phyloP scores from a whole-genome alignment of 2,797 vertebrate species.

The Chanos chanos region DNA sequence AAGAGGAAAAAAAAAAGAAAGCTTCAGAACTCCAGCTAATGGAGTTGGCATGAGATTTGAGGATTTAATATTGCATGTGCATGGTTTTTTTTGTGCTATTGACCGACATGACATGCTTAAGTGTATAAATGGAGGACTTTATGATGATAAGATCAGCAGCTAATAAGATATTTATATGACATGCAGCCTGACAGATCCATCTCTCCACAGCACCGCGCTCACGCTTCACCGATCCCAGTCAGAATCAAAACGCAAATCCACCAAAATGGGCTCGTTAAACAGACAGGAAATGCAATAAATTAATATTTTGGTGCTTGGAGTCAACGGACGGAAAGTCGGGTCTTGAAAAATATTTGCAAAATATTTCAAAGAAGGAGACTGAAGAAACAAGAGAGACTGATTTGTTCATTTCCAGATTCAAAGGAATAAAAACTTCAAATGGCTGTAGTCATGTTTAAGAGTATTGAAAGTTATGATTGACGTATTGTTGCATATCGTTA shows the following conservation, averaged over 20 bases:
- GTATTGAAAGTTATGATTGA: too few species aligned
- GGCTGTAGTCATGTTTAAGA: too few species aligned
- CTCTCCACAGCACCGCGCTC: slow-evolving; percentile 65
- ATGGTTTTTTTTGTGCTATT: slow-evolving; percentile 75
- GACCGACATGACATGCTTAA: slow-evolving; percentile 83
- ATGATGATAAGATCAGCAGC: slow-evolving; percentile 92
- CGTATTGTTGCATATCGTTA: too few species aligned
- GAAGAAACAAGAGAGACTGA: too few species aligned
- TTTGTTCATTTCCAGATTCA: too few species aligned
- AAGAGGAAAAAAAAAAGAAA: slow-evolving; percentile 37
- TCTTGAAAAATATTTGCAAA: slow-evolving; percentile 18
- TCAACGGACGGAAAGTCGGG: slow-evolving; percentile 23
- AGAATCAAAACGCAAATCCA: slow-evolving; percentile 76
- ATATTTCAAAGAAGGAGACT: too few species aligned
- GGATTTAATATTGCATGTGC: slow-evolving; percentile 72
- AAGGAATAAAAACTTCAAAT: too few species aligned
- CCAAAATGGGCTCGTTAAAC: slow-evolving; percentile 76
- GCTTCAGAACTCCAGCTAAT: slow-evolving; percentile 66
- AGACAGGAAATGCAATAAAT: slow-evolving; percentile 76
- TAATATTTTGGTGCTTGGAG: slow-evolving; percentile 49
- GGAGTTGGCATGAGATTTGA: slow-evolving; percentile 69
- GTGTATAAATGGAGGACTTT: slow-evolving; percentile 91
- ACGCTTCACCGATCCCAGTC: slow-evolving; percentile 67
- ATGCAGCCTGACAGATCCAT: slow-evolving; percentile 84
- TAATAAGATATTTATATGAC: slow-evolving; percentile 98